A percentile compares a stretch with the other conserved stretches of the same genome.
Conservation (phyloP, 2,888 invertebrate genomes). For the Agrenia bidenticulata region DNA sequence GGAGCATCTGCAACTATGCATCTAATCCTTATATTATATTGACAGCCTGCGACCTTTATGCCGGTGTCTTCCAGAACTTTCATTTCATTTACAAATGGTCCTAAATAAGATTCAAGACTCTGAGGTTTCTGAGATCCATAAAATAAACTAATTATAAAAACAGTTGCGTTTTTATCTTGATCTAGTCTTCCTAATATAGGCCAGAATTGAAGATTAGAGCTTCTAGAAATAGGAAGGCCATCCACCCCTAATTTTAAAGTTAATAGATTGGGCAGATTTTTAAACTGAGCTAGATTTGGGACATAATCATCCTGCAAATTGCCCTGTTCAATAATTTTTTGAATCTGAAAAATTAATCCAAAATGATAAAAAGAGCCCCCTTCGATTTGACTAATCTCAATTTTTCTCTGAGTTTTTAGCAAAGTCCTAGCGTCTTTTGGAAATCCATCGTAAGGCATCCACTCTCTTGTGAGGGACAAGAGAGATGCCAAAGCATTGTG, state of each 20-base stretch:
- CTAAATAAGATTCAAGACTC: background rate
- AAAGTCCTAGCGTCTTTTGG: conserved; percentile 13
- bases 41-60: background rate
- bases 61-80: conserved; percentile 1
- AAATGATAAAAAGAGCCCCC: conserved; percentile 11
- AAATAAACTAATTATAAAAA: conserved; percentile 6
- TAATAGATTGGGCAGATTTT: background rate
- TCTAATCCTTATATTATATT: conserved; percentile 1
- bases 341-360: conserved; percentile 1
- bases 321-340: background rate
- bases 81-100: conserved; percentile 12
- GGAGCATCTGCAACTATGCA: conserved; percentile 19
- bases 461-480: background rate
- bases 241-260: conserved; percentile 3
- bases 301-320: too few species aligned
- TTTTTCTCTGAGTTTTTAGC: conserved; percentile 10
- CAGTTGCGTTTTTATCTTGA: background rate
- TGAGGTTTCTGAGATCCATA: background rate
- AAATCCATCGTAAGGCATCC: background rate
- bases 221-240: conserved; percentile 1
- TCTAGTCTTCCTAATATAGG: conserved; percentile 5
- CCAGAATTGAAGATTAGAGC: conserved; percentile 10
- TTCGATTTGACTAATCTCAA: background rate
- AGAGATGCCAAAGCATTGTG: background rate
- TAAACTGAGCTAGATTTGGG: background rate